Evolutionary conservation across 2,888 invertebrate genomes (phyloP), one percentile per base, ranked within the genome.

Genomic region (Polydrusus cervinus): DNA sequence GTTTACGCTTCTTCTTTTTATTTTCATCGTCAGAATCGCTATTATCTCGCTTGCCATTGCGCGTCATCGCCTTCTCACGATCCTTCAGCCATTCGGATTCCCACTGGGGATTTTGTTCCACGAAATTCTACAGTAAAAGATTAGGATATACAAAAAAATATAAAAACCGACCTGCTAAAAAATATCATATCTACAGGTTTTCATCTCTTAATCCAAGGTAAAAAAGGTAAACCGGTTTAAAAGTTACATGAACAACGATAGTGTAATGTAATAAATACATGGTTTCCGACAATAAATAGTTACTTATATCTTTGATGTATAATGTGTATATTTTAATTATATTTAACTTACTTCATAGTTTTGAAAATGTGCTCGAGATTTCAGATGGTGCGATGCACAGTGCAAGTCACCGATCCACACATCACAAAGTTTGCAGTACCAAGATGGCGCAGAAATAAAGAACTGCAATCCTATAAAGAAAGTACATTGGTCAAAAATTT

Each of bases 381-480:
- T 95, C 75, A 96, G 89, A 87, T 96, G 96, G 1, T 94, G 91
- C 10, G 95, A 95, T 0, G 96, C 96, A 85, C 96, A 95, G 86
- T 95, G 95, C 76, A 95, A 89, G 85, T 96, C 96, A 0, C 96
- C 96, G 83, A 96, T 95, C 93, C 96, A 96, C 81, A 92, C 90
- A 84, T 94, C 93, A 83, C 96, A 96, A 77, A 96, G 89, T 85
- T 95, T 95, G 88, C 96, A 96, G 88, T 94, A 96, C 96, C 96
- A 96, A 38, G 95, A 93, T 7, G 94, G 93, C 0, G 95, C 93
- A 2, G 96, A 94, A 80, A 94, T 93, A 88, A 96, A 94, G 89
- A 96, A 96, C 85, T 96, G 95, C 76, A 96, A 89, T 45, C 96
- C 96, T 94, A 86, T 67, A 87, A 87, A 81, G 77, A 72, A 69